Evolutionary conservation across 2,797 vertebrate genomes (phyloP), one percentile per base, ranked within the genome.

Genomic region (Sebastes nivosus): DNA sequence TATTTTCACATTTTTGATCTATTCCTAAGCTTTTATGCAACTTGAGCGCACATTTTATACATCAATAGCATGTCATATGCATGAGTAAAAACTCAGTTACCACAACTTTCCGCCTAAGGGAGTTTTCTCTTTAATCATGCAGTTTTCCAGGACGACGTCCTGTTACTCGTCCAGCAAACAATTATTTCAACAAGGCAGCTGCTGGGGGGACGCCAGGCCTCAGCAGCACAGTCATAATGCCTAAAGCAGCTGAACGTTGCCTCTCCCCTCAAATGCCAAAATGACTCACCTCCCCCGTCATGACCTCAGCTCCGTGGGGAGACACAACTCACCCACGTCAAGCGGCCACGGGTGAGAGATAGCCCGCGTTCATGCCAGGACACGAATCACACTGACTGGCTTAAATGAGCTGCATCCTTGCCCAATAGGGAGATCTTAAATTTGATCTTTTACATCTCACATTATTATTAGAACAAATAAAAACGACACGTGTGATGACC

Each of bases 261-360:
- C 58, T 87, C 83, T 87, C 59, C 78, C 72, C 72, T 68, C 58
- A 73, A 90, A 90, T 82, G 67, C 85, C 70, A 85, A 63, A 86
- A 90, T 94, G 91, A 93, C 89, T 94, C 90, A 92, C 86, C 89
- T 86, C 89, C 87, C 85, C 91, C 90, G 82, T 75, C 66, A 87
- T 92, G 92, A 94, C 87, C 88, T 93, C 89, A 91, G 73, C 88
- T 84, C 79, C 79, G 80, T 11, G 18, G 81, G 78, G 81, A 89
- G 71, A 66, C 64, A 77, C 84, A 67, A 88, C 76, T 90, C 85
- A 82, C 74, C 86, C 82, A 85, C 67, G n/a, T 74, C n/a, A 27
- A 83, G 71, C 71, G 9, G 57, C 83, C 64, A 36, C 25, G 78
- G 83, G 36, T 77, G 86, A 89, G 50, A 30, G 77, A 89, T 76